Percentiles rank a stretch among this genome's conserved stretches.
phyloP scores from a whole-genome alignment of 2,888 invertebrate genomes.

The Heliconius charithonia region DNA sequence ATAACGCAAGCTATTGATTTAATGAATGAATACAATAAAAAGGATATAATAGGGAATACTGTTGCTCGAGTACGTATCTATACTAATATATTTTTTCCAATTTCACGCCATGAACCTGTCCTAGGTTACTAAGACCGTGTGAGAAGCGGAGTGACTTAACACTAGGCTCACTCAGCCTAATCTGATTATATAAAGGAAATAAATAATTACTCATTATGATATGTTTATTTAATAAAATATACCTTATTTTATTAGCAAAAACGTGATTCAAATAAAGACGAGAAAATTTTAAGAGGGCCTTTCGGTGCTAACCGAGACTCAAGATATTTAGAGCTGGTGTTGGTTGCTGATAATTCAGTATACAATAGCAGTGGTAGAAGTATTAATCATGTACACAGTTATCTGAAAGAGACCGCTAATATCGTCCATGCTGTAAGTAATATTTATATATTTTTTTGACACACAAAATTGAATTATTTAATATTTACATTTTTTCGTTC shows the following conservation, averaged over 20 bases:
- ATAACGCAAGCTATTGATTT: constrained; percentile 49
- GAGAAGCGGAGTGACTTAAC: not conserved
- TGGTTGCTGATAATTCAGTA: constrained; percentile 94
- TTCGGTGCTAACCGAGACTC: constrained; percentile 93
- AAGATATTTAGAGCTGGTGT: constrained; percentile 93
- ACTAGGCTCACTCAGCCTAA: not conserved
- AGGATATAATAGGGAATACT: constrained; percentile 21
- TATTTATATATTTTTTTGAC: not conserved
- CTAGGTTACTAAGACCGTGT: no score
- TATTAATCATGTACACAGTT: constrained; percentile 88
- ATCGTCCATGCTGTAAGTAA: constrained; percentile 96
- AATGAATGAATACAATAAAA: constrained; percentile 70
- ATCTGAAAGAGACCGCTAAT: constrained; percentile 96
- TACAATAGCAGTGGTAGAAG: constrained; percentile 91
- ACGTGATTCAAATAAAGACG: constrained; percentile 80
- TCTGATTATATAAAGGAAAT: not conserved
- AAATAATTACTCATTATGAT: not conserved
- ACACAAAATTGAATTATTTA: not conserved
- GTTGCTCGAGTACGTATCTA: not conserved
- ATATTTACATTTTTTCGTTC: not conserved
- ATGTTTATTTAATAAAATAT: not conserved
- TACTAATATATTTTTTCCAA: not conserved
- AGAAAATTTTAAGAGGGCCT: constrained; percentile 87
- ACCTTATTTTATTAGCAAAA: constrained; percentile 84
- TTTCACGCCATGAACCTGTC: not conserved